phyloP scores from a whole-genome alignment of 2,888 invertebrate species.

The Microctonus aethiopoides region DNA sequence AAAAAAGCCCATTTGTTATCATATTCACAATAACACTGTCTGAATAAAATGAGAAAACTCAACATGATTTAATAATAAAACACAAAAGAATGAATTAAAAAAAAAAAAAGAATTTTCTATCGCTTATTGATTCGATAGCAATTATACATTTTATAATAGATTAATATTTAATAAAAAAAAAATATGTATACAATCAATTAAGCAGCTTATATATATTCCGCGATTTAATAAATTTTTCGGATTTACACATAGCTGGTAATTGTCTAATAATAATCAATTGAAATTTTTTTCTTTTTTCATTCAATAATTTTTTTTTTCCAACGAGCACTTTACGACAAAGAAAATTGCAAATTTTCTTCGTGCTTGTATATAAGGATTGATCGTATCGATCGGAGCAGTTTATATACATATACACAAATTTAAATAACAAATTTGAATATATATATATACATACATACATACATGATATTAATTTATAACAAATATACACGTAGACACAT shows the following conservation, averaged over 20 bases:
- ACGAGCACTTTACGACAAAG: background rate
- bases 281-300: constrained; percentile 3
- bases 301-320: background rate
- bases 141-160: background rate
- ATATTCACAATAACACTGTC: background rate
- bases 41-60: background rate
- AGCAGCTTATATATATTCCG: constrained; percentile 13
- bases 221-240: constrained; percentile 10
- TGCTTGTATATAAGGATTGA: constrained; percentile 16
- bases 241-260: background rate
- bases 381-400: constrained; percentile 26
- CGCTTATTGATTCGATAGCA: background rate
- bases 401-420: constrained; percentile 3
- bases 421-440: background rate
- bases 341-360: constrained; percentile 1
- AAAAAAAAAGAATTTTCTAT: background rate
- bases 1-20: background rate
- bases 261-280: constrained; percentile 14
- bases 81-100: background rate
- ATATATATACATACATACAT: background rate
- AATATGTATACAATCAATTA: constrained; percentile 9
- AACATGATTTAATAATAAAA: background rate
- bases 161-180: background rate
- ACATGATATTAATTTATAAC: background rate
- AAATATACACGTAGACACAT: background rate